These are phyloP conservation scores for Masticophis lateralis DNA, from an alignment of 2,797 vertebrate species.

Conservation along the genomic window DNA sequence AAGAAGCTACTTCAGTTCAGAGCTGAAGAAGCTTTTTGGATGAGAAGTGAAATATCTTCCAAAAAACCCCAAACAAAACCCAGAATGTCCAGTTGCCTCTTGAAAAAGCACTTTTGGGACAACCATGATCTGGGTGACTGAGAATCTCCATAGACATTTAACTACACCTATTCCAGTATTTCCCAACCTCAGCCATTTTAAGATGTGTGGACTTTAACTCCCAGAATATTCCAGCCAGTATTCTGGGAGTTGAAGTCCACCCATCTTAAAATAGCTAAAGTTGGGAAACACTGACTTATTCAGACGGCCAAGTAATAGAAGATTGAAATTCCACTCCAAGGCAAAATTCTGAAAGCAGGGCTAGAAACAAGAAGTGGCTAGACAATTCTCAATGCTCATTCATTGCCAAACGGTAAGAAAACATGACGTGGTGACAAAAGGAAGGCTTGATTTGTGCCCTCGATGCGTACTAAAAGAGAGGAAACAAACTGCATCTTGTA, in stretches of 20 bases:
- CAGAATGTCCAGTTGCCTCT: neutral
- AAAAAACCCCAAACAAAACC: too few species aligned
- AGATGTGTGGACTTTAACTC: too few species aligned
- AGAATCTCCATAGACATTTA: neutral
- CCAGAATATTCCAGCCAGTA: too few species aligned
- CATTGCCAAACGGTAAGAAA: neutral
- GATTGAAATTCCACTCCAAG: neutral
- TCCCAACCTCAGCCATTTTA: neutral
- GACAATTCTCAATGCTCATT: neutral
- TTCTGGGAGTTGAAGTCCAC: neutral
- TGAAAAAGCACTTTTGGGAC: neutral
- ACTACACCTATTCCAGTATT: neutral
- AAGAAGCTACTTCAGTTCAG: too few species aligned
- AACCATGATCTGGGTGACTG: too few species aligned
- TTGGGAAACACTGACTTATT: neutral
- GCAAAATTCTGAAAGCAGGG: neutral
- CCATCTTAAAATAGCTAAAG: neutral
- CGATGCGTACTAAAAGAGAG: neutral
- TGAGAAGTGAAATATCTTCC: too few species aligned
- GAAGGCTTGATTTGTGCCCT: neutral
- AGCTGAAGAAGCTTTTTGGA: too few species aligned
- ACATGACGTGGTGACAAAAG: neutral
- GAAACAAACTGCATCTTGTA: neutral
- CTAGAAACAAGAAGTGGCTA: neutral
- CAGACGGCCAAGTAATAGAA: neutral